Evolutionary conservation across 2,797 vertebrate species (phyloP).

Genomic region (Onychomys arenicola): DNA sequence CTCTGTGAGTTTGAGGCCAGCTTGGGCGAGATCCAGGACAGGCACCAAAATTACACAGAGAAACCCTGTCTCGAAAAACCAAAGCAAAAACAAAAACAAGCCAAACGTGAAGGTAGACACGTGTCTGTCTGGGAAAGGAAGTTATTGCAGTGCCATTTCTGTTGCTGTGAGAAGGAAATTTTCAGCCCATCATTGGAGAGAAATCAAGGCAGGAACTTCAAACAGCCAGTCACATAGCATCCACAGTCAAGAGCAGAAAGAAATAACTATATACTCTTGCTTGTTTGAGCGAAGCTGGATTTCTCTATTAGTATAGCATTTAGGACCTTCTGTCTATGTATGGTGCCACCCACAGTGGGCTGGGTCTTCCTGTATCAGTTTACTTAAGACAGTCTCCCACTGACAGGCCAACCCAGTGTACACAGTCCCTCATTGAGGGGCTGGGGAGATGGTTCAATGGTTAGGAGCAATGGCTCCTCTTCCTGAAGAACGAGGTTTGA

Average conservation of each 20-base stretch:
- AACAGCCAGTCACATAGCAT: background rate
- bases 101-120: background rate
- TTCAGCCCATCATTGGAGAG: background rate
- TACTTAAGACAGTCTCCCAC: background rate
- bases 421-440: too few relatives aligned
- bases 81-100: too few relatives aligned
- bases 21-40: too few relatives aligned
- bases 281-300: background rate
- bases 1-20: too few relatives aligned
- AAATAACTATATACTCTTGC: background rate
- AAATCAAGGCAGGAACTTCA: background rate
- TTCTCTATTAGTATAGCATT: background rate
- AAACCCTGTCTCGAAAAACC: too few relatives aligned
- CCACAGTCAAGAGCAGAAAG: background rate
- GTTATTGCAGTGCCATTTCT: background rate
- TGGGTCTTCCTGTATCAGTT: background rate
- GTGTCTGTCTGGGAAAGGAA: too few relatives aligned
- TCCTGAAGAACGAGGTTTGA: too few relatives aligned
- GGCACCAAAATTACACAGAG: too few relatives aligned
- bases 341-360: background rate
- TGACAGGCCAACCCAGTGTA: background rate
- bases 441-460: too few relatives aligned
- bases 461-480: too few relatives aligned
- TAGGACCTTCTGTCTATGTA: background rate
- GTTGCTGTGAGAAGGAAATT: background rate